Evolutionary conservation across 1,140 invertebrate species (phyloP).

Genomic region (Bacillus rossius): DNA sequence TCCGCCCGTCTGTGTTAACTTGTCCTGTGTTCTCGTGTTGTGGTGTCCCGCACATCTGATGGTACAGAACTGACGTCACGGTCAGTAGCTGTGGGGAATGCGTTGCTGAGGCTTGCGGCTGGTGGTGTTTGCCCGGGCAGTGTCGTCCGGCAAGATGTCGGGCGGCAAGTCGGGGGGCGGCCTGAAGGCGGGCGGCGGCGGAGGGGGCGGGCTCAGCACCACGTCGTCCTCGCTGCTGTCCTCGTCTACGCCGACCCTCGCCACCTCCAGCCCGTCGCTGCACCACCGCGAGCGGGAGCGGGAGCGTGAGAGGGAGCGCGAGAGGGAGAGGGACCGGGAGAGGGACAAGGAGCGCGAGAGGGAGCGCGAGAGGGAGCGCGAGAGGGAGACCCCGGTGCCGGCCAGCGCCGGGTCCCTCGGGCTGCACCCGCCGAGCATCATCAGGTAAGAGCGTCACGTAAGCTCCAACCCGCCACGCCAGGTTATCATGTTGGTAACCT

Average conservation of each 20-base stretch:
- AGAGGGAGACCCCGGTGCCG: background rate
- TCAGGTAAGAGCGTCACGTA: no score
- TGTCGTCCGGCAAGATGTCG: constrained; percentile 3
- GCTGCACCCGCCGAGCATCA: constrained; percentile 5
- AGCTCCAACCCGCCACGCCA: no score
- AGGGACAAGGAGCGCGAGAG: background rate
- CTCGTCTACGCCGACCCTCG: background rate
- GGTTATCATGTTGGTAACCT: no score
- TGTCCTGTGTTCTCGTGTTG: no score
- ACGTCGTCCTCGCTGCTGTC: background rate
- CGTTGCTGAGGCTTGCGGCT: no score
- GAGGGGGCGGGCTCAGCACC: no score
- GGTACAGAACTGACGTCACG: no score
- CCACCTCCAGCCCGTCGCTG: background rate
- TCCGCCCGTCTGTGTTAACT: no score
- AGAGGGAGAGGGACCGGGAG: background rate
- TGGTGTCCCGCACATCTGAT: no score
- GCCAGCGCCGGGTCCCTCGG: background rate
- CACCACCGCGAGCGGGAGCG: background rate
- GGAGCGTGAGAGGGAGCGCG: background rate
- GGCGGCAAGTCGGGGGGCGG: constrained; percentile 1
- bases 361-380: constrained; percentile 8
- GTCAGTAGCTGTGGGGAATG: no score
- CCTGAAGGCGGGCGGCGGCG: background rate
- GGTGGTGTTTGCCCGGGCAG: background rate